Evolutionary conservation across 2,113 vertebrate species (phyloP).

Genomic region (Python bivittatus): DNA sequence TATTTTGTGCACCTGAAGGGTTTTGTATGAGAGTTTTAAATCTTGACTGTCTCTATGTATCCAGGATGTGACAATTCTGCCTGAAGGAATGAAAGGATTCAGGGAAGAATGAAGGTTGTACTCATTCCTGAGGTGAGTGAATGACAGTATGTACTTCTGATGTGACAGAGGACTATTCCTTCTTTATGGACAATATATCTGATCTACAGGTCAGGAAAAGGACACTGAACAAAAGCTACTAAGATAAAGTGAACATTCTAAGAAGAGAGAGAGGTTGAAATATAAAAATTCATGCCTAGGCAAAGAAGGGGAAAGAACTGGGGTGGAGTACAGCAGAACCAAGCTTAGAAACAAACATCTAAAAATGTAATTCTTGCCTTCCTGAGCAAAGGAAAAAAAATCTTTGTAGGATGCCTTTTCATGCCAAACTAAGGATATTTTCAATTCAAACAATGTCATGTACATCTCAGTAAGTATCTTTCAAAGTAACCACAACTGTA

Average conservation of each 20-base stretch:
- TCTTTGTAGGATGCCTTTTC: not conserved
- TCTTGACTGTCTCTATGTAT: too few species aligned
- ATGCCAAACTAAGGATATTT: not conserved
- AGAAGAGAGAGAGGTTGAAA: not conserved
- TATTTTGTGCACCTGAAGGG: not conserved
- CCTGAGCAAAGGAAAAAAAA: not conserved
- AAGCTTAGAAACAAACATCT: not conserved
- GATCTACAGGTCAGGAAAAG: not conserved
- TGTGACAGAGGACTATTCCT: not conserved
- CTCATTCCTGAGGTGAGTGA: not conserved
- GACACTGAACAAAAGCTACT: not conserved
- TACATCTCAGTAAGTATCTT: not conserved
- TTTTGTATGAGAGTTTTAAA: not conserved
- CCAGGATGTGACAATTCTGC: not conserved
- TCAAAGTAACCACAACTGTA: not conserved
- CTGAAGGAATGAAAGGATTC: not conserved
- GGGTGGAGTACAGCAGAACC: not conserved
- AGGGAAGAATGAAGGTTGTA: not conserved
- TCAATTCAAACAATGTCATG: rapidly evolving
- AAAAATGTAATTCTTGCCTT: not conserved
- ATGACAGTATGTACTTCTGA: not conserved
- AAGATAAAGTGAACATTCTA: not conserved
- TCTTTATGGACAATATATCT: not conserved
- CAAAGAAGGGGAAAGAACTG: not conserved
- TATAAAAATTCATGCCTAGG: not conserved